Evolutionary conservation across 2,888 invertebrate genomes (phyloP), one percentile per base, ranked within the genome.

Genomic region (Epinotia nisella): DNA sequence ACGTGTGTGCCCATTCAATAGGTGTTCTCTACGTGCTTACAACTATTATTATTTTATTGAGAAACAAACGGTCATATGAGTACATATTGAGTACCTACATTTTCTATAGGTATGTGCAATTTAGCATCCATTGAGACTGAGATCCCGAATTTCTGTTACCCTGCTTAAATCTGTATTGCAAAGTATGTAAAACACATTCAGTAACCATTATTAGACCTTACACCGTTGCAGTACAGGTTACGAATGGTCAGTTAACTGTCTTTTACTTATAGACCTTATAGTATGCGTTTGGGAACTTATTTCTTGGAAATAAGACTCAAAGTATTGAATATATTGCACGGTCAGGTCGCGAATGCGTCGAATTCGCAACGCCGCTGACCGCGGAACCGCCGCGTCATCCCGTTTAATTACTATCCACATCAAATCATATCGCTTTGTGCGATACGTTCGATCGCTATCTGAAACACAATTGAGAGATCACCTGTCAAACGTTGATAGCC

Each of bases 351-450:
- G 45, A 24, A 15, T 24, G 39, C 15, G 74, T 68, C 74, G 41
- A 60, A 66, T 71, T 66, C 65, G 62, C 74, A 13, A 35, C 11
- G 51, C 21, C 56, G n/a, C n/a, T 41, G 55, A 41, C 59, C 45
- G 15, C 61, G 11, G 76, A 78, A 78, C 19, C 17, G 79, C 75
- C 15, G 51, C 77, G 78, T 82, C 82, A 82, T 78, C 65, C 65
- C 21, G 49, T 70, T 59, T 81, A 79, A 82, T 83, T 81, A 79
- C 76, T 78, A 76, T 53, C 11, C 51, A 19, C 61, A 9, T 72
- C 61, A 53, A 76, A 69, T 75, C 66, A 70, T 75, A 76, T 68
- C 72, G 75, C 72, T 70, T 65, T 71, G 67, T 76, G 75, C 60
- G 75, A 69, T 60, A 66, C 76, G 74, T 70, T 59, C 64, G 35